phyloP scores from a whole-genome alignment of 2,888 invertebrate genomes.

The Idaea straminata region DNA sequence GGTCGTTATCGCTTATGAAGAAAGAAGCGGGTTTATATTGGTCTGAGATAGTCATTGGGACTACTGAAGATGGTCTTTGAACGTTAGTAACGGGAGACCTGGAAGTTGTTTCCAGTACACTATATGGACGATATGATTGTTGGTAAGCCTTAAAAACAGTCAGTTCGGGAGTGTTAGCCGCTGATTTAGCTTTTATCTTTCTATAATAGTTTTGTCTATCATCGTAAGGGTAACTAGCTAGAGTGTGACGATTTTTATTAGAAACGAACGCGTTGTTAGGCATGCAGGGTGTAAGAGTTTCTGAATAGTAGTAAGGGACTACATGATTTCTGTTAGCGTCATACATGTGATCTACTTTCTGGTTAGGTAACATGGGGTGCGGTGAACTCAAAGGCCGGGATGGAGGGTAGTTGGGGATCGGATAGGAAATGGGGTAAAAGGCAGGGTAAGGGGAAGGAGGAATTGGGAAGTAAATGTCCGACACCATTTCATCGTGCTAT shows the following conservation, averaged over 20 bases:
- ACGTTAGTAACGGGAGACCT: constrained; percentile 53
- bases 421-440: constrained; percentile 70
- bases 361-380: constrained; percentile 56
- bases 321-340: constrained; percentile 80
- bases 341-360: constrained; percentile 69
- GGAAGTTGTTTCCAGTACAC: constrained; percentile 63
- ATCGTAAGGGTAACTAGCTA: constrained; percentile 59
- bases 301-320: constrained; percentile 73
- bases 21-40: constrained; percentile 69
- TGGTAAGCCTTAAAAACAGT: constrained; percentile 54
- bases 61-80: constrained; percentile 68
- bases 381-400: constrained; percentile 54
- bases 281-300: constrained; percentile 70
- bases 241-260: constrained; percentile 61
- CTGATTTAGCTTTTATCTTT: constrained; percentile 48
- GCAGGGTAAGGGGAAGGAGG: constrained; percentile 71
- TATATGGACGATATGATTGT: constrained; percentile 65
- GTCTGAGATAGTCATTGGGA: constrained; percentile 58
- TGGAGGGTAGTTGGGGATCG: constrained; percentile 40
- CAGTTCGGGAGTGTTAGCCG: constrained; percentile 49
- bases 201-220: constrained; percentile 56
- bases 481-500: constrained; percentile 88
- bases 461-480: constrained; percentile 85
- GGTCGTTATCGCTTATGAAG: constrained; percentile 55
- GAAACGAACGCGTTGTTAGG: constrained; percentile 64